Evolutionary conservation across 2,888 invertebrate species (phyloP), one percentile per base, ranked within the genome.

Genomic region (Mythimna pallens): DNA sequence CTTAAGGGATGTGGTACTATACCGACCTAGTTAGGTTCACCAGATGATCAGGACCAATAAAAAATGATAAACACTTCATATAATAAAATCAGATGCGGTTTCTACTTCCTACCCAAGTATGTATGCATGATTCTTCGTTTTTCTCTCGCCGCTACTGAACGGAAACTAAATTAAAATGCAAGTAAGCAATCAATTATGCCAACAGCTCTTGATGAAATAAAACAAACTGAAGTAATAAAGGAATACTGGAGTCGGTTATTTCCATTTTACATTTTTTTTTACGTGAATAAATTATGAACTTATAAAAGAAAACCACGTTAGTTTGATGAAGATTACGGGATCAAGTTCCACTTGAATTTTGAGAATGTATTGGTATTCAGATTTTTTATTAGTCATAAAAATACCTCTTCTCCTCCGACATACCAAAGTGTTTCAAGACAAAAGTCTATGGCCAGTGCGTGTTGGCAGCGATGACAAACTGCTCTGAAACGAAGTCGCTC

Each of bases 111-210:
- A 17, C 22, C 25, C 43, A 55, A 30, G 40, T 40, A 47, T 0
- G 7, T 14, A 55, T 63, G 30, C 58, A 68, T 80, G 68, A 74
- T 75, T 65, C 50, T 30, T 47, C 40, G 22, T 59, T 57, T 63
- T 50, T 50, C 58, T 65, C 63, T 59, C 34, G 10, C 40, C 34
- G 20, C 34, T 30, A 12, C 36, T 47, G 30, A 52, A 34, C n/a
- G n/a, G 65, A 65, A 65, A 65, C 17, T 71, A 68, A 9, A 47
- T 81, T 65, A 67, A 78, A 81, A 72, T 43, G 25, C 58, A 55
- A 54, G 57, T 36, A 65, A 81, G 64, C 57, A 67, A 77, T 80
- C 67, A 57, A 54, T 81, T 78, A 67, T 77, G 50, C 58, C 58
- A 70, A 55, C 70, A 55, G 57, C 47, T 43, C 36, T 9, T 68